Evolutionary conservation across 2,797 vertebrate genomes (phyloP).

Genomic region (Mus minutoides): DNA sequence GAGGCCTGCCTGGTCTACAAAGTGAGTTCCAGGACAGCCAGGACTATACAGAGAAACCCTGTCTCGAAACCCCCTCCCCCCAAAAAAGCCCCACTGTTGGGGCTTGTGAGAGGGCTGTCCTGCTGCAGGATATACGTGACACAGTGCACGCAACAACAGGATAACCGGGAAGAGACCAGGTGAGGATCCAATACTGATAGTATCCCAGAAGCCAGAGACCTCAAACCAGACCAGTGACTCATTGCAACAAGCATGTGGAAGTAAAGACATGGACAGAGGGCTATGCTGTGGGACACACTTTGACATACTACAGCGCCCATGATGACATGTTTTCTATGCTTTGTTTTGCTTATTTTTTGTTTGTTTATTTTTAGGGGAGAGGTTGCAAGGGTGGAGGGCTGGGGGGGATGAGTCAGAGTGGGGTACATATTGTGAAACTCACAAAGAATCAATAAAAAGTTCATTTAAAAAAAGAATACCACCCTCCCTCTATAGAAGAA

Average conservation of each 20-base stretch:
- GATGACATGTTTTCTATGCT: background rate
- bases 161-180: background rate
- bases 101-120: background rate
- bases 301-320: background rate
- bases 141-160: background rate
- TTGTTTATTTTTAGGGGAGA: background rate
- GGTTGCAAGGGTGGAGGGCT: background rate
- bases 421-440: background rate
- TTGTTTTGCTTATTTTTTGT: background rate
- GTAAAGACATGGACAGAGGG: background rate
- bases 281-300: background rate
- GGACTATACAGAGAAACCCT: no score
- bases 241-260: background rate
- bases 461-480: background rate
- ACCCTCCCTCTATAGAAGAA: background rate
- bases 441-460: background rate
- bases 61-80: no score
- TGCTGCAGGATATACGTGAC: background rate
- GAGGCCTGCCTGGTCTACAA: no score
- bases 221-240: background rate
- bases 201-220: background rate
- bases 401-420: background rate
- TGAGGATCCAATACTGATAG: background rate
- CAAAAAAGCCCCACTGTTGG: no score
- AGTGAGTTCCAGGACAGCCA: no score